phyloP scores from a whole-genome alignment of 53 echinoderm and acorn worm genomes.

The Hippasteria phrygiana region DNA sequence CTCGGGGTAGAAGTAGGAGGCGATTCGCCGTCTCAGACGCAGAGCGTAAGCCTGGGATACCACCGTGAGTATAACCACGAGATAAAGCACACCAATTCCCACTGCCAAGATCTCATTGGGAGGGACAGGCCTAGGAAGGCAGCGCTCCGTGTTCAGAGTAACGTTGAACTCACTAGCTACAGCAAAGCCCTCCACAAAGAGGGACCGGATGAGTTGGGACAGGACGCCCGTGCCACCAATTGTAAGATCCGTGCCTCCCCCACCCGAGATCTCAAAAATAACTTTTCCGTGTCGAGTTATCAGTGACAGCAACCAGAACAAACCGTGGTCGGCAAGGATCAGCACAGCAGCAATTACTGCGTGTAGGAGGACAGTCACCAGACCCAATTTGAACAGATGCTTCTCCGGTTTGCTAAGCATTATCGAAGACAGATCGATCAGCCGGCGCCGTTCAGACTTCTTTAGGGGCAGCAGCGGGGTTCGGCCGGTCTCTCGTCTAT shows the following conservation, averaged over 20 bases:
- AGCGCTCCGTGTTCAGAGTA: conserved; percentile 74
- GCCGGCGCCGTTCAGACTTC: conserved; percentile 79
- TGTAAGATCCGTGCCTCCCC: conserved; percentile 70
- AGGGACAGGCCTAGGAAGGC: conserved; percentile 72
- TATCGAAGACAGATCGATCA: conserved; percentile 80
- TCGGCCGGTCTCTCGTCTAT: conserved; percentile 64
- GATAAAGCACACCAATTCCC: conserved; percentile 79
- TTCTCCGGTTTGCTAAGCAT: conserved; percentile 78
- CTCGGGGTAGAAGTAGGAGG: conserved; percentile 91
- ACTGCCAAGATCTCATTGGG: conserved; percentile 74
- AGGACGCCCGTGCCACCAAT: conserved; percentile 77
- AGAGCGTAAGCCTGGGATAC: conserved; percentile 93
- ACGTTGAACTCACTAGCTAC: conserved; percentile 78
- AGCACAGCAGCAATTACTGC: conserved; percentile 79
- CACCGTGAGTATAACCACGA: conserved; percentile 76
- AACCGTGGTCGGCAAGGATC: conserved; percentile 82
- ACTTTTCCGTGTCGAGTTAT: conserved; percentile 81
- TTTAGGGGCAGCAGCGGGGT: conserved; percentile 81
- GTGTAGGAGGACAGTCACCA: conserved; percentile 83
- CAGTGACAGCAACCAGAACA: conserved; percentile 76
- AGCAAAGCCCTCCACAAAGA: conserved; percentile 85
- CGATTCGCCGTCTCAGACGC: conserved; percentile 80
- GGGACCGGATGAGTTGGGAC: conserved; percentile 65
- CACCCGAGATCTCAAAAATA: conserved; percentile 70
- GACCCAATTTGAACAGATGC: conserved; percentile 82